phyloP scores from a whole-genome alignment of 2,113 vertebrate species.

The Oncorhynchus kisutch region DNA sequence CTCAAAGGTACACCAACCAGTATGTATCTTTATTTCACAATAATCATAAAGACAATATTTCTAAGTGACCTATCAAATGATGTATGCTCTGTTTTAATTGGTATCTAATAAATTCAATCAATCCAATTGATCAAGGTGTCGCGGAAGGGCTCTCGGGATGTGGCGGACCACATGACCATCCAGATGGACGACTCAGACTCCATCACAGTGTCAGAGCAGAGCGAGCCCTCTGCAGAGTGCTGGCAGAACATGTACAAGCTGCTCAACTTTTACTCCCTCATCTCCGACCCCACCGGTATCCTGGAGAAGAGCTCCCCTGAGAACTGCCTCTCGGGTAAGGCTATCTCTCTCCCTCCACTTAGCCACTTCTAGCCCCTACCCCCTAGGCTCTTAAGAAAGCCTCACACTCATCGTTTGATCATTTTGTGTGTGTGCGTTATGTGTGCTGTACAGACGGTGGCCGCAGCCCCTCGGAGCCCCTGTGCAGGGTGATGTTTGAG shows the following conservation, averaged over 20 bases:
- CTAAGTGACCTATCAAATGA: too few species aligned
- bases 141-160: slow-evolving; percentile 94
- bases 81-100: too few species aligned
- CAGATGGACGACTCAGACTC: slow-evolving; percentile 99
- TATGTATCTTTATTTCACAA: too few species aligned
- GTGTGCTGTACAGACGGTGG: slow-evolving; percentile 66
- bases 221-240: slow-evolving; percentile 96
- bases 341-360: background rate
- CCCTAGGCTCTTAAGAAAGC: too few species aligned
- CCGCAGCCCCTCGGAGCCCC: slow-evolving; percentile 82
- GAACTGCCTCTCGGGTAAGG: slow-evolving; percentile 84
- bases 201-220: slow-evolving; percentile 97
- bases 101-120: background rate
- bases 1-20: slow-evolving; percentile 72
- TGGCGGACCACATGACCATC: slow-evolving; percentile 91
- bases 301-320: slow-evolving; percentile 90
- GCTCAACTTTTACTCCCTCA: slow-evolving; percentile 97
- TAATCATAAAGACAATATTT: too few species aligned
- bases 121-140: slow-evolving; percentile 71
- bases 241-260: slow-evolving; percentile 99
- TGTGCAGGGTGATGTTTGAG: slow-evolving; percentile 89
- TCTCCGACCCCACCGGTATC: slow-evolving; percentile 96
- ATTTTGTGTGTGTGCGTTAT: too few species aligned
- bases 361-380: too few species aligned
- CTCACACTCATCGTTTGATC: too few species aligned